Evolutionary conservation across 2,888 invertebrate species (phyloP).

Genomic region (Ectropis crepuscularia): DNA sequence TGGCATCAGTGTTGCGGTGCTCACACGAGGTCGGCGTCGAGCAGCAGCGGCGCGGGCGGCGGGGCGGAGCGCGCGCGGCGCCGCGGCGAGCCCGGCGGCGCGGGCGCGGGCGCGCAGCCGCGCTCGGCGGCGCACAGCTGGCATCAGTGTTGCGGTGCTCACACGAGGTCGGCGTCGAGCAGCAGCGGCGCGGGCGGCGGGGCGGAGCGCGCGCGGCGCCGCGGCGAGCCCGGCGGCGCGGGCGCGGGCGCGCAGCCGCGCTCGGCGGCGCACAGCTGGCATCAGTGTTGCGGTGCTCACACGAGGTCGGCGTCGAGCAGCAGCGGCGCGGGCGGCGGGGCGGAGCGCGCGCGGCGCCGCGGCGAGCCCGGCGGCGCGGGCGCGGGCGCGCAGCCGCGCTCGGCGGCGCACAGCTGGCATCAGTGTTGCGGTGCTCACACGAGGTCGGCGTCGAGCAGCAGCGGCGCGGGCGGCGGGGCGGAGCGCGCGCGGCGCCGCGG

Average conservation of each 20-base stretch:
- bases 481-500: constrained; percentile 32
- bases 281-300: constrained; percentile 21
- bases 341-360: constrained; percentile 35
- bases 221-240: constrained; percentile 39
- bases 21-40: too few relatives aligned
- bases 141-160: background rate
- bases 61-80: too few relatives aligned
- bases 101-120: too few relatives aligned
- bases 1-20: constrained; percentile 77
- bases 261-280: constrained; percentile 36
- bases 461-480: constrained; percentile 39
- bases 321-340: constrained; percentile 38
- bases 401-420: constrained; percentile 33
- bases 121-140: background rate
- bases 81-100: constrained; percentile 78
- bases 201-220: constrained; percentile 35
- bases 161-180: constrained; percentile 51
- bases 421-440: constrained; percentile 36
- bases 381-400: constrained; percentile 38
- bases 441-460: constrained; percentile 47
- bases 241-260: constrained; percentile 37
- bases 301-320: constrained; percentile 50
- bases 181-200: constrained; percentile 37
- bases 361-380: constrained; percentile 38
- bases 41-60: background rate